Evolutionary conservation across 1,140 invertebrate species (phyloP), one percentile per base, ranked within the genome.

Genomic region (Drosophila sucinea): DNA sequence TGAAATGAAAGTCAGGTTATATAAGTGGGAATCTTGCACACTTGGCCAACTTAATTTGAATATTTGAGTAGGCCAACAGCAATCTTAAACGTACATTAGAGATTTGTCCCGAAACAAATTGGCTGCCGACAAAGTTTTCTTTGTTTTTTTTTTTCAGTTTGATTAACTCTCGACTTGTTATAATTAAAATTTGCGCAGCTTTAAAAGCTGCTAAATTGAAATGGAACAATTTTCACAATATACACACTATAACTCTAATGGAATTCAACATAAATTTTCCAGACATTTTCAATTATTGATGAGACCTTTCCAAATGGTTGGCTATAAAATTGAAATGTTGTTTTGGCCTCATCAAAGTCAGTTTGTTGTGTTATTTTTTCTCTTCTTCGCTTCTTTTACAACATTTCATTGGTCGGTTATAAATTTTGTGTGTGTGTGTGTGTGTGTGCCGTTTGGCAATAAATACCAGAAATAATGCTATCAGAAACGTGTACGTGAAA

Each of bases 241-340:
- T 17, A 17, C 0, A 0, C n/a, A n/a, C n/a, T 73, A 87, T 89
- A 89, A 87, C 80, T 87, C 83, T 87, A 87, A 87, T 87, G 83
- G 84, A 87, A 80, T 72, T 67, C 73, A 73, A 79, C 84, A 87
- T 87, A 77, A 89, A 87, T 87, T 89, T 87, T 89, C 73, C 68
- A 68, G 58, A 56, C 54, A 51, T 70, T 62, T 77, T 87, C 57
- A 77, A 87, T 87, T 78, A 69, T 87, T 89, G 66, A 87, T 89
- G 65, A 83, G 70, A 10, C 55, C 62, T 55, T 51, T 67, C 70
- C 54, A 64, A 35, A 30, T 55, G n/a, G 35, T 30, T 57, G 70
- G 84, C 80, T 30, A 87, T 87, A 84, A 89, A 87, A 87, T 87
- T 87, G 84, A 87, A 89, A 87, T 87, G 83, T 89, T 89, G 33